A percentile compares a stretch with the other conserved stretches of the same genome.
These are phyloP conservation scores for Parnassius apollo DNA, from an alignment of 2,888 invertebrate genomes.

Conservation along the genomic window DNA sequence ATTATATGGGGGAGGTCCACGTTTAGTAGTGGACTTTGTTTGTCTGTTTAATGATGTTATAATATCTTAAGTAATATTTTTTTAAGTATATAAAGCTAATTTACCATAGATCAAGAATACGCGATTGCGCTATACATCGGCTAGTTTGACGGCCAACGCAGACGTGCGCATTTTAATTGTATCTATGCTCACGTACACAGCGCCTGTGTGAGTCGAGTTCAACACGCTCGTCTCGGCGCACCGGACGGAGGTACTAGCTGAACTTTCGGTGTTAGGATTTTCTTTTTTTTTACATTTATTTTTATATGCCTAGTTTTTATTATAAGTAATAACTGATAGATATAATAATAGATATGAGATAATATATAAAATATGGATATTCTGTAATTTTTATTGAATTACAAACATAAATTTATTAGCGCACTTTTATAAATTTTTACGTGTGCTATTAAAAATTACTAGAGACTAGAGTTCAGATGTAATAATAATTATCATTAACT, in stretches of 20 bases:
- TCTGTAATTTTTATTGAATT: no score
- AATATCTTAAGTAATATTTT: neutral
- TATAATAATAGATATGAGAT: no score
- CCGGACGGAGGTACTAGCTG: slow-evolving; percentile 47
- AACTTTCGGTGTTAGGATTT: slow-evolving; percentile 38
- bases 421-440: no score
- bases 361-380: no score
- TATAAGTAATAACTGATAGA: no score
- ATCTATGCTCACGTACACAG: slow-evolving; percentile 40
- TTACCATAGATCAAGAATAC: slow-evolving; percentile 43
- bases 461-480: neutral
- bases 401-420: no score
- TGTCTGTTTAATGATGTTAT: no score
- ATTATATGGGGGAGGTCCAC: no score
- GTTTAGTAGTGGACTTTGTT: no score
- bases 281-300: neutral
- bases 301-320: neutral
- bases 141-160: slow-evolving; percentile 38
- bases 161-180: slow-evolving; percentile 51
- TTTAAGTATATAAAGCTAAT: neutral
- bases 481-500: neutral
- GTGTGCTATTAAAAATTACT: no score
- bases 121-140: slow-evolving; percentile 40
- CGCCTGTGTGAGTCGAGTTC: slow-evolving; percentile 56
- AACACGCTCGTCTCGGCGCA: slow-evolving; percentile 45